These are phyloP conservation scores for Typhlichthys eigenmanni DNA, from an alignment of 2,797 vertebrate genomes.

Conservation along the genomic window DNA sequence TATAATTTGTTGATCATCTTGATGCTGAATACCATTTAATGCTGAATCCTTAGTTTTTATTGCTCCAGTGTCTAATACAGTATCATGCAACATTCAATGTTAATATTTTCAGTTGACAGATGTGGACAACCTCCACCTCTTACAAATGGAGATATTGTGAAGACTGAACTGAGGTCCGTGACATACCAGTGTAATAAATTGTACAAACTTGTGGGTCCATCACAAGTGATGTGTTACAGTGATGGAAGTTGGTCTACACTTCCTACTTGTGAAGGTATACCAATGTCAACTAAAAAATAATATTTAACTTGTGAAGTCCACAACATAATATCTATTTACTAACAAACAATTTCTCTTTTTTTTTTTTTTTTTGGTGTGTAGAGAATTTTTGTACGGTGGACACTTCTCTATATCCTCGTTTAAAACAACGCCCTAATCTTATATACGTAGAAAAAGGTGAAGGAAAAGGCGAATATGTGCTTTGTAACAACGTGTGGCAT, in stretches of 20 bases:
- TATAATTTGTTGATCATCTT: too few species aligned
- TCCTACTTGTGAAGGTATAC: constrained; percentile 49
- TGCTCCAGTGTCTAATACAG: too few species aligned
- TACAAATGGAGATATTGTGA: background rate
- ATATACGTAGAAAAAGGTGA: fast-evolving
- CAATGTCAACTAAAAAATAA: background rate
- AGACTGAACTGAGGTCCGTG: fast-evolving
- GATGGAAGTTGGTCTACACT: constrained; percentile 22
- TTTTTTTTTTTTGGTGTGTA: constrained; percentile 29
- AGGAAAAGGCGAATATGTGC: fast-evolving
- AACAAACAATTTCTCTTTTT: background rate
- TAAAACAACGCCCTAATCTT: background rate
- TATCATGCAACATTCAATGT: background rate
- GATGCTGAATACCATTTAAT: too few species aligned
- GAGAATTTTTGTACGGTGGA: constrained; percentile 26
- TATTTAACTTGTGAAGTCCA: background rate
- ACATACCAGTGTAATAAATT: background rate
- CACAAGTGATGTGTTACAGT: constrained; percentile 24
- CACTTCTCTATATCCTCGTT: fast-evolving
- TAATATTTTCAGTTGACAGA: constrained; percentile 22
- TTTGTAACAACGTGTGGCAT: background rate
- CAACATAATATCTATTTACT: too few species aligned
- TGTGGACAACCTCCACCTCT: constrained; percentile 14
- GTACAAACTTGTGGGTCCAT: constrained; percentile 34
- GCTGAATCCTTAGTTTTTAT: too few species aligned